Base-by-base conservation (phyloP, 1,140 invertebrate species). In the Drosophila repletoides region DNA sequence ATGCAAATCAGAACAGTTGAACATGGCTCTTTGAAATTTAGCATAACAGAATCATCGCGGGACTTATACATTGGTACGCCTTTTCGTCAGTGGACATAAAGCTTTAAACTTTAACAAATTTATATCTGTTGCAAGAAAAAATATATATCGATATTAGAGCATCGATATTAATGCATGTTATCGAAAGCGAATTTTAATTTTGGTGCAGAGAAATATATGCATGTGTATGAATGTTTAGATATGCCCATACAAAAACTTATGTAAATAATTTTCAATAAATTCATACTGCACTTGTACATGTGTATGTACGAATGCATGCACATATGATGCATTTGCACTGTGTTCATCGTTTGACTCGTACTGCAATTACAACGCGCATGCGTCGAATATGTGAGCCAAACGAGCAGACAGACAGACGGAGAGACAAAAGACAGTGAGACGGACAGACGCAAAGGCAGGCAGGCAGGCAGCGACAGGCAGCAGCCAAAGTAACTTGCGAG, bases 401-500 rank as follows among this genome's bases (percentile, higher is more conserved):
- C 52, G 49, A 38, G 10, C 29, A 49, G 53, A 34, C 41, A 59
- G 31, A 38, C 31, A 21, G 29, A 29, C 34, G 3, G 26, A 46
- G 10, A 33, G 22, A 1, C 33, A 28, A n/a, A n/a, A n/a, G 24
- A 17, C 36, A 45, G 19, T 17, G 21, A 45, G 22, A 29, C 52
- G 33, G 26, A 28, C 60, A 46, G 31, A 36, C 17, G 17, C 15
- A 22, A 38, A 43, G 36, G 5, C 15, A 60, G 28, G 45, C 43
- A 59, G 45, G 12, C 29, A 51, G 10, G 14, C 29, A 36, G 28
- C n/a, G 19, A 10, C 48, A 52, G 48, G 48, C 36, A 67, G 66
- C 66, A 68, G 58, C 66, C 66, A 69, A 61, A 69, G 59, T 68
- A 68, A 68, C 58, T 63, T 40, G 58, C 59, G 58, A 63, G 48